Conservation (phyloP, 1,140 invertebrate species). For the Ephestia elutella region DNA sequence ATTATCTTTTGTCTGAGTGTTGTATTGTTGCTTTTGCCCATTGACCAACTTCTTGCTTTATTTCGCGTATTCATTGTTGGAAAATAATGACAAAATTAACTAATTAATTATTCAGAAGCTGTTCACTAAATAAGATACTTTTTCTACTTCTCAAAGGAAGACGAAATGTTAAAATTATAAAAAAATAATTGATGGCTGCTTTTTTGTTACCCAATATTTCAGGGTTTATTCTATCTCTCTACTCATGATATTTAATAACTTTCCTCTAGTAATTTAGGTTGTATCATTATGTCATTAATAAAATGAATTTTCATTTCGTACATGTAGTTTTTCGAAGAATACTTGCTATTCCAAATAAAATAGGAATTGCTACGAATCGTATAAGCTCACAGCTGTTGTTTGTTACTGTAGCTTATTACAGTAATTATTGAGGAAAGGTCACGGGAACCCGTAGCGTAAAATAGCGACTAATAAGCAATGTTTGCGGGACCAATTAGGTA, state of each 20-base stretch:
- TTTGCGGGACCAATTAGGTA: not conserved
- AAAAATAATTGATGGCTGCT: too few species aligned
- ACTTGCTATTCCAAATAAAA: too few species aligned
- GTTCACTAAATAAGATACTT: not conserved
- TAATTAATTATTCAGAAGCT: not conserved
- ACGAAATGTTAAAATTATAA: too few species aligned
- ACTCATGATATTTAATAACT: too few species aligned
- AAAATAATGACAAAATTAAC: not conserved
- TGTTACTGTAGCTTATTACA: not conserved
- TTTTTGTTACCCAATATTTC: too few species aligned
- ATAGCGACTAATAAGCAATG: slow-evolving; percentile 2
- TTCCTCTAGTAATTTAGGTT: too few species aligned
- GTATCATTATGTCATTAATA: too few species aligned
- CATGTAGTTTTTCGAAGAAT: too few species aligned
- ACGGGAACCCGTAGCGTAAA: not conserved
- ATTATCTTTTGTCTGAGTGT: slow-evolving; percentile 17
- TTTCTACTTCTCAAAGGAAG: not conserved
- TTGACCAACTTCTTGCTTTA: slow-evolving; percentile 21
- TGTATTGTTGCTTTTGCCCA: slow-evolving; percentile 19
- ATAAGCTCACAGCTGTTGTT: too few species aligned
- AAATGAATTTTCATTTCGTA: too few species aligned
- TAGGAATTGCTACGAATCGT: too few species aligned
- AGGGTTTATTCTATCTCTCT: too few species aligned
- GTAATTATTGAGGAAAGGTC: not conserved
- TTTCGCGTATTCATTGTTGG: slow-evolving; percentile 7